Evolutionary conservation across 2,888 invertebrate species (phyloP), one percentile per base, ranked within the genome.

Genomic region (Nycteola revayana): DNA sequence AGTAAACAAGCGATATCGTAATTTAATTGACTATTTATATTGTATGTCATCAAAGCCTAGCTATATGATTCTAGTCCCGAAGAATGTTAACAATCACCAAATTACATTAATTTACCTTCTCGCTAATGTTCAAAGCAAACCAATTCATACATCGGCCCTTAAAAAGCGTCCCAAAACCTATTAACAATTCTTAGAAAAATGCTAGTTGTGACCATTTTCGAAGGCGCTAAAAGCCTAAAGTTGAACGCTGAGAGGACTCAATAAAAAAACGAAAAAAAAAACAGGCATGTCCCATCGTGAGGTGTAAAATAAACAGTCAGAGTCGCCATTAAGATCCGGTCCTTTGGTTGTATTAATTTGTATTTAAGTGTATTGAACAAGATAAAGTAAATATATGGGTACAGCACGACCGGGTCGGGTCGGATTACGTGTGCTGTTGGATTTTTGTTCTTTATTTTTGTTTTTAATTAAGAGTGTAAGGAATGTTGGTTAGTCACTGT

Each of bases 341-440:
- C 77, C 83, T 77, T 72, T 63, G 77, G 69, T 79, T 87, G 87
- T 87, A 88, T 88, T 88, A 88, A 88, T 88, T 88, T 88, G 87
- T 88, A 87, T 88, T 88, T 85, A 88, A 87, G 87, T 86, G 86
- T 87, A 87, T 81, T 84, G 83, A 78, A 86, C 87, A 87, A 86
- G 87, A 87, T 87, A 87, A 87, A 83, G 70, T 77, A 78, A 87
- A 87, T 86, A 87, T 86, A 85, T 78, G 80, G 74, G 74, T 69
- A 68, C 75, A 68, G 48, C 60, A 48, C 45, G 60, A 60, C 46
- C 56, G 65, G 75, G 70, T 72, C 73, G 64, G 42, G 70, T 49
- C 56, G 46, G 68, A 66, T 74, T 80, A 69, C 66, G 75, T 79
- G 53, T 76, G 55, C 32, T 40, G 45, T 38, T 30, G 20, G 20